Evolutionary conservation across 2,797 vertebrate genomes (phyloP).

Genomic region (Sylvilagus floridanus): DNA sequence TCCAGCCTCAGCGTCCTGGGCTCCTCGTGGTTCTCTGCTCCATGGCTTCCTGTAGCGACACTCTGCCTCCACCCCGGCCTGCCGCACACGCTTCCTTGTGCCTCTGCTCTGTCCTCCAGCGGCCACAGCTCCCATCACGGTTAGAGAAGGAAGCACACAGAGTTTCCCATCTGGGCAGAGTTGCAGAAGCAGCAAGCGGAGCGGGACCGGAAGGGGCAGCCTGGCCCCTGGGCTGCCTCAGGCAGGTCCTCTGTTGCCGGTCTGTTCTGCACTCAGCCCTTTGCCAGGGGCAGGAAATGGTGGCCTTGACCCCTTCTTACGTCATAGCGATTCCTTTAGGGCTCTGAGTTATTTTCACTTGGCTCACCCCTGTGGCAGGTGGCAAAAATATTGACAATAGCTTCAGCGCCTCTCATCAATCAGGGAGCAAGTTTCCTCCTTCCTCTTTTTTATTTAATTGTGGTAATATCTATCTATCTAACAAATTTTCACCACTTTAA

Average conservation of each 20-base stretch:
- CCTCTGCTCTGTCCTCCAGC: not conserved
- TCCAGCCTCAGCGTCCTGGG: not conserved
- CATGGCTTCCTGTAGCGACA: not conserved
- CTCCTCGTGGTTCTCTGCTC: not conserved
- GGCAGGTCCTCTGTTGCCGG: accelerated
- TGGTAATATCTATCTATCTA: not conserved
- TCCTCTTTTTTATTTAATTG: not conserved
- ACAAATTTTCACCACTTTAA: not conserved
- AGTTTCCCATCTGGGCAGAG: constrained; percentile 42
- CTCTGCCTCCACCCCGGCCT: not conserved
- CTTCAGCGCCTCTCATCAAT: not conserved
- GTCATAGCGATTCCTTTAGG: not conserved
- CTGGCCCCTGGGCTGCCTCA: not conserved
- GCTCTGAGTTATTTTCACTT: constrained; percentile 22
- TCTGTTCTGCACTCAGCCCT: not conserved
- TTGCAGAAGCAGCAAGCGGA: not conserved
- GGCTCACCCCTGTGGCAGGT: not conserved
- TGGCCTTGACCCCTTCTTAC: not conserved
- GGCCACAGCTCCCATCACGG: not conserved
- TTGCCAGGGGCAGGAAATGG: not conserved
- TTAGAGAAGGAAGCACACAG: not conserved
- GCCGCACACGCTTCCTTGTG: too few relatives aligned
- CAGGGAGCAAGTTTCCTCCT: not conserved
- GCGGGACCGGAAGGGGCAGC: not conserved
- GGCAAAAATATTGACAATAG: constrained; percentile 4